A percentile compares a stretch with the other conserved stretches of the same genome.
Conservation (phyloP, 2,797 vertebrate species). For the Syndactyla subalaris region DNA sequence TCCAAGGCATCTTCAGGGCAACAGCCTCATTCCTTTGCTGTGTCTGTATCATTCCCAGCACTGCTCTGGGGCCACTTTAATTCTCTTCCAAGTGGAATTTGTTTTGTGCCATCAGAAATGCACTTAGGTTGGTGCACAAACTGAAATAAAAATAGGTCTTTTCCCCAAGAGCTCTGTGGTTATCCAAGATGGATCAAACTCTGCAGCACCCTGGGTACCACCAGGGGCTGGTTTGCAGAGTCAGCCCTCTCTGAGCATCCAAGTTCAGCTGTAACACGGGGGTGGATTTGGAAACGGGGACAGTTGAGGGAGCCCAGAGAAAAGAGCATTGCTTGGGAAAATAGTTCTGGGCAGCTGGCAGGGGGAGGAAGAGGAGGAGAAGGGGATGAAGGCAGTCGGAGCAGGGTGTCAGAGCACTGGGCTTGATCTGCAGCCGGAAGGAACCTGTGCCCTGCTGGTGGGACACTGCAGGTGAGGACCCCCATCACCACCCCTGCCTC, state of each 20-base stretch:
- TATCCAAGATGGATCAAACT: neutral
- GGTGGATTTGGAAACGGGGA: neutral
- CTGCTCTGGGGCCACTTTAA: neutral
- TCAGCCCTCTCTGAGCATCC: neutral
- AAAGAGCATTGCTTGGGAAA: neutral
- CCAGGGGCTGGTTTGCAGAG: neutral
- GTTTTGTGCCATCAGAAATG: neutral
- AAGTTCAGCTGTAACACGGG: neutral
- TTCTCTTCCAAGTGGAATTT: neutral
- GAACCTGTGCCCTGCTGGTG: neutral
- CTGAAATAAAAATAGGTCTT: conserved; percentile 26
- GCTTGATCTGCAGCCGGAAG: neutral
- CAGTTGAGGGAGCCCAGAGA: neutral
- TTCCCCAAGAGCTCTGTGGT: conserved; percentile 8
- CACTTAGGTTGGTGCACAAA: neutral
- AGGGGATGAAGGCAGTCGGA: neutral
- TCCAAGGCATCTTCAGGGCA: neutral
- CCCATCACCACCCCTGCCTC: rapidly evolving
- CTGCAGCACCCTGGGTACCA: neutral
- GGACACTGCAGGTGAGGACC: rapidly evolving
- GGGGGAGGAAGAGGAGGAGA: neutral
- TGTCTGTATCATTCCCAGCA: neutral
- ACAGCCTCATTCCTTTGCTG: neutral
- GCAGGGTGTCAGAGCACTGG: neutral
- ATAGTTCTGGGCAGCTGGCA: neutral